Base-by-base conservation (phyloP, 2,888 invertebrate genomes). In the Mimachlamys varia region DNA sequence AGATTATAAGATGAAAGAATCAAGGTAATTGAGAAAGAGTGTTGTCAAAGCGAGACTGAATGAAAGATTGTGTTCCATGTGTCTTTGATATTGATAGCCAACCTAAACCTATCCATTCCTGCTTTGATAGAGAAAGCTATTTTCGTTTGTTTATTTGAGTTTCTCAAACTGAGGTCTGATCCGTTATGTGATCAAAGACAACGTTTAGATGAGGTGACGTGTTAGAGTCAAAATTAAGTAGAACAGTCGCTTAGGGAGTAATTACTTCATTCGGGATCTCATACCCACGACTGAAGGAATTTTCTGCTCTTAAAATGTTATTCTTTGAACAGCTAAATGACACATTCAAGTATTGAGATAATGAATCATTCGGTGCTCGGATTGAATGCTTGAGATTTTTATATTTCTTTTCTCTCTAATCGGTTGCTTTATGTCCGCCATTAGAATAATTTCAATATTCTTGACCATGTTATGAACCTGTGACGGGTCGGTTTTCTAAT, bases 1-100 rank as follows among this genome's bases (percentile, higher is more conserved):
- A 76, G 27, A 76, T 76, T 76, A 13, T 76, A 76, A 76, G 76
- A 76, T 76, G 76, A 76, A 76, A 76, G 76, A 76, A 76, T 27
- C 76, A 76, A 76, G 76, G 76, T 76, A 76, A 76, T 76, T 76
- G 76, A 76, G 33, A 76, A 76, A 76, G 10, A 76, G 76, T 27
- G 76, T 76, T 76, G 76, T 76, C 27, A 76, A 76, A 76, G 76
- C 62, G 22, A 62, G n/a, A n/a, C n/a, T 17, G 62, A 0, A 76
- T 33, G 33, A 33, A 76, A 76, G 76, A 76, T 76, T 27, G 27
- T 10, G 27, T 33, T 76, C 2, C 76, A 5, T 7, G 33, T 17
- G 10, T 76, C 76, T 76, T 76, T 76, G 76, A 76, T 76, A 13
- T 76, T 33, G 33, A 7, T 13, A 76, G 76, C 27, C 76, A 76